Conservation (phyloP, 2,888 invertebrate genomes). For the Schizotus pectinicornis region DNA sequence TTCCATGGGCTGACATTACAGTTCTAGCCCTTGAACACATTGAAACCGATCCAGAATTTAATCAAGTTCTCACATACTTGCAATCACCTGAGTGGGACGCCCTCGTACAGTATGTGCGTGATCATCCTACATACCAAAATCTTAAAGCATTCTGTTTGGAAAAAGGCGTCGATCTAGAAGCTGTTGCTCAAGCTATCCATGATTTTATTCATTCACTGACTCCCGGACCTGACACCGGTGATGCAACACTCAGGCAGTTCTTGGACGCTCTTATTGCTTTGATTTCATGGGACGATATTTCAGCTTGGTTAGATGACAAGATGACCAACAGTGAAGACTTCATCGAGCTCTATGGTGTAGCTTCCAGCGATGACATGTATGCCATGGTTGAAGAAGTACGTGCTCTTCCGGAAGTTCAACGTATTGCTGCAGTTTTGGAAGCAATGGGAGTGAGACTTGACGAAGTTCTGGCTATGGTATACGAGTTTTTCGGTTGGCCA, state of each 20-base stretch:
- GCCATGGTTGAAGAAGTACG: slow-evolving; percentile 40
- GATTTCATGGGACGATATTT: slow-evolving; percentile 36
- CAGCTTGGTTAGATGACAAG: slow-evolving; percentile 33
- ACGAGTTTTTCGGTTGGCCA: slow-evolving; percentile 38
- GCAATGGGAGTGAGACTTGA: slow-evolving; percentile 37
- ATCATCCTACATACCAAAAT: not conserved
- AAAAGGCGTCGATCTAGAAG: slow-evolving; percentile 31
- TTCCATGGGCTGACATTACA: slow-evolving; percentile 25
- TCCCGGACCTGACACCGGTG: slow-evolving; percentile 19
- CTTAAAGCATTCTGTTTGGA: not conserved
- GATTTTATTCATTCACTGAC: slow-evolving; percentile 18
- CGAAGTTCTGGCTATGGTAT: slow-evolving; percentile 24
- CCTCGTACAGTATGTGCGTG: not conserved
- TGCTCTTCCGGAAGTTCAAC: slow-evolving; percentile 35
- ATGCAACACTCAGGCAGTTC: slow-evolving; percentile 23
- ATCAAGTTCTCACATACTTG: too few species aligned
- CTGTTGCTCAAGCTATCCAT: slow-evolving; percentile 20
- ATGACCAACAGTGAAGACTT: slow-evolving; percentile 38
- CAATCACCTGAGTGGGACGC: too few species aligned
- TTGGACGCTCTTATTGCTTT: slow-evolving; percentile 38
- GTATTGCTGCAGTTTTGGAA: slow-evolving; percentile 31
- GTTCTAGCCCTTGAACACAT: too few species aligned
- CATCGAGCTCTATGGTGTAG: slow-evolving; percentile 36
- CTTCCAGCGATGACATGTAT: slow-evolving; percentile 38
- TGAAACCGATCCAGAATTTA: too few species aligned